Base-by-base conservation (phyloP, 2,888 invertebrate genomes). In the Apotomis capreana region DNA sequence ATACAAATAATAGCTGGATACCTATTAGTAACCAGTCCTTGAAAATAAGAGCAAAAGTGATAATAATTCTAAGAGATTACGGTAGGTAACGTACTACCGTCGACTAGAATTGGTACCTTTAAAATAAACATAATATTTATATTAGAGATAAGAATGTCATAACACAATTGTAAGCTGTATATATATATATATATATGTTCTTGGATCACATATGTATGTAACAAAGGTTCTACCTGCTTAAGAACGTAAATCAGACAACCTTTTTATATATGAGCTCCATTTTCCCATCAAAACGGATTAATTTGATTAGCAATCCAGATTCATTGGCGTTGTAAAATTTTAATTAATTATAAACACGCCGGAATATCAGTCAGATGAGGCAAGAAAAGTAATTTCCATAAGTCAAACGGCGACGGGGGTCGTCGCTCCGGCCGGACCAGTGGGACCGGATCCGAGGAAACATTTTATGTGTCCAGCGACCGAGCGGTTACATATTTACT, bases 331-430 rank as follows among this genome's bases (percentile, higher is more conserved):
- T 80, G 78, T 81, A 79, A 80, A 79, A 80, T 80, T 80, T 80
- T 81, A 79, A 82, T 83, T 78, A 83, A 84, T 83, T 82, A 83
- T 80, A 77, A 79, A 74, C 78, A 76, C 79, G 79, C 79, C 81
- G 83, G 79, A 79, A 84, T 84, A 86, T 87, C 83, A 85, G 84
- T 84, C 82, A 84, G 83, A 81, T 87, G 86, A 81, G 79, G 85
- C 85, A 87, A 87, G 88, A 89, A 89, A 89, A 89, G 83, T 86
- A 84, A 91, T 91, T 91, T 91, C 89, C 91, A 92, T 92, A 92
- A 91, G 91, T 89, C 90, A 91, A 91, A 88, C 88, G 79, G 87
- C 89, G 83, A 81, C 81, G 77, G 89, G 85, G 92, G 91, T 92
- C 92, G 87, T 89, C 89, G 92, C 85, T 89, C 92, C 89, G 83